phyloP scores from a whole-genome alignment of 2,888 invertebrate genomes.

The Drosophila differens region DNA sequence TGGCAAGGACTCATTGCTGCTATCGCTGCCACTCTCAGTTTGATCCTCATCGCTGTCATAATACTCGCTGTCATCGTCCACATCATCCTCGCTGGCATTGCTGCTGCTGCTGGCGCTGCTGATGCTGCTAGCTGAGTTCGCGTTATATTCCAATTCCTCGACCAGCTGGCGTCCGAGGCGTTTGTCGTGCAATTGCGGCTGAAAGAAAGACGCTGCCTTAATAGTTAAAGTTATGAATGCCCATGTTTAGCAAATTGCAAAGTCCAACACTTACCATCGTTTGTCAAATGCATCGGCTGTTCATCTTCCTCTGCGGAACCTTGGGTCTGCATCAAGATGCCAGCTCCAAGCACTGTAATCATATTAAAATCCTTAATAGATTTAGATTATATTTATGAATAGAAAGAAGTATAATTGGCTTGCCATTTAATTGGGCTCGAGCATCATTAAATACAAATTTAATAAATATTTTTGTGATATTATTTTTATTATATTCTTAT shows the following conservation, averaged over 20 bases:
- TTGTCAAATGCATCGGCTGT: slow-evolving; percentile 76
- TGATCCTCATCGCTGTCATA: slow-evolving; percentile 78
- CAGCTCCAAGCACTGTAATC: slow-evolving; percentile 44
- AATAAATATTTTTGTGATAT: background rate
- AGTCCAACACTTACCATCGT: slow-evolving; percentile 77
- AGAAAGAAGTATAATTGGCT: background rate
- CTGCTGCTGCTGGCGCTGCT: slow-evolving; percentile 50
- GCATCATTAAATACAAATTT: background rate
- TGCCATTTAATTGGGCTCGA: background rate
- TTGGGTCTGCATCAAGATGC: slow-evolving; percentile 10
- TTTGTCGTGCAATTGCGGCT: slow-evolving; percentile 78
- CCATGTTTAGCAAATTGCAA: slow-evolving; percentile 47
- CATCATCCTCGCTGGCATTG: slow-evolving; percentile 55
- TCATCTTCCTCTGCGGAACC: slow-evolving; percentile 61
- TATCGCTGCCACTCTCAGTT: slow-evolving; percentile 60
- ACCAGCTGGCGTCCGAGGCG: slow-evolving; percentile 58
- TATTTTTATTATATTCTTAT: background rate
- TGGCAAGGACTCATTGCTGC: slow-evolving; percentile 84
- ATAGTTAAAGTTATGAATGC: slow-evolving; percentile 80
- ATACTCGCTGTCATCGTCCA: slow-evolving; percentile 75
- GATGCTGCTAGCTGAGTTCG: slow-evolving; percentile 48
- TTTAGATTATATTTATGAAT: background rate
- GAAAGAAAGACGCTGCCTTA: slow-evolving; percentile 86
- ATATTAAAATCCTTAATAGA: background rate
- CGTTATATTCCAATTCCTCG: slow-evolving; percentile 42